Conservation (phyloP, 2,797 vertebrate genomes). For the Lithobates sylvaticus region DNA sequence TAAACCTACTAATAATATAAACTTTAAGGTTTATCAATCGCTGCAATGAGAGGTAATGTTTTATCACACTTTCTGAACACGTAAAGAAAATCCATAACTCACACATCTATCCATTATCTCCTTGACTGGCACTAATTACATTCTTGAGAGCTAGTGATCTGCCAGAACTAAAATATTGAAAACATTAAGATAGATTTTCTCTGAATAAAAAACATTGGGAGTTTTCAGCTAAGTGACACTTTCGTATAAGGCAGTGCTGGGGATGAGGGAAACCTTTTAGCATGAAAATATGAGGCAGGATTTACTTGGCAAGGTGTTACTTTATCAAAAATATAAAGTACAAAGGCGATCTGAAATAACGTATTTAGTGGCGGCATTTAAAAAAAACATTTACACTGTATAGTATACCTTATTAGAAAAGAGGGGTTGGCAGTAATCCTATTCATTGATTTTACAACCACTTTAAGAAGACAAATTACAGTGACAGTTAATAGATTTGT, state of each 20-base stretch:
- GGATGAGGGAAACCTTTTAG: not conserved
- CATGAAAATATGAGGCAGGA: too few species aligned
- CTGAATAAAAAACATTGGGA: not conserved
- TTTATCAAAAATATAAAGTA: too few species aligned
- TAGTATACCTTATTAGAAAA: too few species aligned
- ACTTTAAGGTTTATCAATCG: not conserved
- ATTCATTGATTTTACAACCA: too few species aligned
- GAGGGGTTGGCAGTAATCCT: too few species aligned
- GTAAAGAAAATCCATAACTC: conserved; percentile 23
- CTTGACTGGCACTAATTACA: conserved; percentile 19
- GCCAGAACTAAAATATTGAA: not conserved
- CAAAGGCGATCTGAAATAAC: too few species aligned
- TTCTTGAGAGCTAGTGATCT: conserved; percentile 19
- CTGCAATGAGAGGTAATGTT: not conserved
- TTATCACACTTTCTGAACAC: conserved; percentile 8
- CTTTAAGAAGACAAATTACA: too few species aligned
- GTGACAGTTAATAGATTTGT: too few species aligned
- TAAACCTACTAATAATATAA: not conserved
- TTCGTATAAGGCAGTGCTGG: not conserved
- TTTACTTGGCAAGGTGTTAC: too few species aligned
- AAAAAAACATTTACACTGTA: too few species aligned
- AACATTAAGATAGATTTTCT: conserved; percentile 3
- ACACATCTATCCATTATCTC: conserved; percentile 14
- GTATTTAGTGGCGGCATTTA: too few species aligned
- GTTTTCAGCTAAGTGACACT: not conserved